phyloP scores from a whole-genome alignment of 2,113 vertebrate genomes.

The Gorsachius goisagi region DNA sequence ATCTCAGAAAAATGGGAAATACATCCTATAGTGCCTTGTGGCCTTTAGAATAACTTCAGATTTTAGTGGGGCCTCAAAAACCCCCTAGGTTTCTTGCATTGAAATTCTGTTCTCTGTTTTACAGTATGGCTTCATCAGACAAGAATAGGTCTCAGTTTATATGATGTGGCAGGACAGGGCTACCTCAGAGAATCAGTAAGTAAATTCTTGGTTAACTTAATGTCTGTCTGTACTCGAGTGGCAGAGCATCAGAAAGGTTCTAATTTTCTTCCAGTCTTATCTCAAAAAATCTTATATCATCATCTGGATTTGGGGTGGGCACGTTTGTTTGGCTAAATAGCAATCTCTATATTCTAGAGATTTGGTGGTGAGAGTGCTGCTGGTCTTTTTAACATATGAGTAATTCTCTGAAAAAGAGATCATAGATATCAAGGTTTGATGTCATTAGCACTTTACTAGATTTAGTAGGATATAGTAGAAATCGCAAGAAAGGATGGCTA shows the following conservation, averaged over 20 bases:
- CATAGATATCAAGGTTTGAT: not conserved
- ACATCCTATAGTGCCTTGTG: not conserved
- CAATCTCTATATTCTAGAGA: not conserved
- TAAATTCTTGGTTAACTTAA: not conserved
- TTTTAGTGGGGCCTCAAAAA: not conserved
- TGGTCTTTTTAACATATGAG: not conserved
- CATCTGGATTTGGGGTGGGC: not conserved
- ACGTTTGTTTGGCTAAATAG: not conserved
- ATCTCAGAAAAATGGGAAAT: not conserved
- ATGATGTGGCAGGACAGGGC: conserved; percentile 96
- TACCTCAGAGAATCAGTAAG: conserved; percentile 96
- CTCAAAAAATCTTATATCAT: not conserved
- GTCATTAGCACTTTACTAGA: not conserved
- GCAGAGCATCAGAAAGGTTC: not conserved
- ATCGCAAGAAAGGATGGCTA: not conserved
- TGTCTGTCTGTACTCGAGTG: not conserved
- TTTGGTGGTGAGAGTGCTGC: not conserved
- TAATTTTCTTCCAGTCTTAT: not conserved
- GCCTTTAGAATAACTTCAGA: not conserved
- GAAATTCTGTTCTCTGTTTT: conserved; percentile 19
- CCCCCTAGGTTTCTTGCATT: not conserved
- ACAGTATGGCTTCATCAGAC: conserved; percentile 97
- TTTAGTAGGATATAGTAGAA: not conserved
- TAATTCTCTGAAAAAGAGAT: not conserved
- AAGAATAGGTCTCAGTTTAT: conserved; percentile 95